Percentiles rank a stretch among this genome's conserved stretches.
These are phyloP conservation scores for Silurus aristotelis DNA, from an alignment of 2,797 vertebrate genomes.

Conservation along the genomic window DNA sequence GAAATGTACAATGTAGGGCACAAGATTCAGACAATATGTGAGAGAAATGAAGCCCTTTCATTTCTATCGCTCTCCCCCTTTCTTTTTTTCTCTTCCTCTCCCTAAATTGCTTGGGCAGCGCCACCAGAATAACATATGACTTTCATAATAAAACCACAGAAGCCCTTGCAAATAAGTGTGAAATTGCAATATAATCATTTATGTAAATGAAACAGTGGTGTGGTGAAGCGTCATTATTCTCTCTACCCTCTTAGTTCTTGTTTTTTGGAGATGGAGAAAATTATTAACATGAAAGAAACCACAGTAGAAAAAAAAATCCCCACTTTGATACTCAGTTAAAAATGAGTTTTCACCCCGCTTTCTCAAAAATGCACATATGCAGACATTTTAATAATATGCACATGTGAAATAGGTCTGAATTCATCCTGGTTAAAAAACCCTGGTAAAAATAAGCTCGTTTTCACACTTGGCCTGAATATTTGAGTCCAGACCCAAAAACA, in stretches of 20 bases:
- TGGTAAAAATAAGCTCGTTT: neutral
- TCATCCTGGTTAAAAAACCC: slow-evolving; percentile 22
- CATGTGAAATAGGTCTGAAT: slow-evolving; percentile 37
- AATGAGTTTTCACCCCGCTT: slow-evolving; percentile 51
- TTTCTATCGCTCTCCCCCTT: slow-evolving; percentile 47
- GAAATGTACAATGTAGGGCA: slow-evolving; percentile 47
- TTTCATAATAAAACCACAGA: slow-evolving; percentile 65
- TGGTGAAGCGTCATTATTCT: slow-evolving; percentile 63
- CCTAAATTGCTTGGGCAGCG: slow-evolving; percentile 56
- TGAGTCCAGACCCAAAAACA: neutral
- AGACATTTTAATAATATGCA: slow-evolving; percentile 47
- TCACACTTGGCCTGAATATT: neutral
- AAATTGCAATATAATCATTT: slow-evolving; percentile 71
- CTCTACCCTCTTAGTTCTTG: slow-evolving; percentile 50
- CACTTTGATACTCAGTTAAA: slow-evolving; percentile 60
- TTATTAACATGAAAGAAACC: slow-evolving; percentile 56
- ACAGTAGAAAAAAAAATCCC: slow-evolving; percentile 51
- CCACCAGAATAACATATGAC: slow-evolving; percentile 64
- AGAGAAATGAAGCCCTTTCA: slow-evolving; percentile 46
- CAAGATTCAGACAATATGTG: slow-evolving; percentile 39
- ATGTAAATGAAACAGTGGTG: slow-evolving; percentile 65
- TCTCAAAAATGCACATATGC: slow-evolving; percentile 46
- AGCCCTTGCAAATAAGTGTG: slow-evolving; percentile 67
- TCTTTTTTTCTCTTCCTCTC: slow-evolving; percentile 35
- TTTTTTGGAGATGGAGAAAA: slow-evolving; percentile 59